Conservation (phyloP, 1,140 invertebrate genomes). For the Gonioctena quinquepunctata region DNA sequence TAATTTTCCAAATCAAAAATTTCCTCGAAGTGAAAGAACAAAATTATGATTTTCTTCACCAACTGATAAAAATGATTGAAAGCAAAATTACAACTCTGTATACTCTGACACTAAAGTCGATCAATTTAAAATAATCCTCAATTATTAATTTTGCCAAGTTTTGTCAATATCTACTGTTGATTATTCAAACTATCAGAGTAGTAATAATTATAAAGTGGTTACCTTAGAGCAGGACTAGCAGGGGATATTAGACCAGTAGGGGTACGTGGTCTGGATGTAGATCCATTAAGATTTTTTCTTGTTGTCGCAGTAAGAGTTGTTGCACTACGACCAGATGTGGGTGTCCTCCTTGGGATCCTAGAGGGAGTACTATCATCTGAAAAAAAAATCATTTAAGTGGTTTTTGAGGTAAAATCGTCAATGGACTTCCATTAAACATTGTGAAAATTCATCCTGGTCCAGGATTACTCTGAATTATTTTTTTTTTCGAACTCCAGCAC, state of each 20-base stretch:
- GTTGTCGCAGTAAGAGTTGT: conserved; percentile 58
- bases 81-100: too few relatives aligned
- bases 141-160: not conserved
- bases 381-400: conserved; percentile 28
- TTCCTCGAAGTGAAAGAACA: too few relatives aligned
- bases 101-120: not conserved
- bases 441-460: too few relatives aligned
- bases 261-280: conserved; percentile 67
- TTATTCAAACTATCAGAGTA: not conserved
- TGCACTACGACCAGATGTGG: conserved; percentile 59
- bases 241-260: conserved; percentile 75
- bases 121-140: not conserved
- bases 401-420: too few relatives aligned
- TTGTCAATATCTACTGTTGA: not conserved
- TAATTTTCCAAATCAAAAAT: too few relatives aligned
- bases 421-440: too few relatives aligned
- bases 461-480: too few relatives aligned
- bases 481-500: too few relatives aligned
- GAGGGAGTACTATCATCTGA: conserved; percentile 73
- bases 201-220: conserved; percentile 33
- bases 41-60: too few relatives aligned
- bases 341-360: conserved; percentile 70
- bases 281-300: conserved; percentile 56
- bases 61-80: too few relatives aligned
- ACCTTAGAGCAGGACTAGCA: conserved; percentile 68